phyloP scores from a whole-genome alignment of 2,888 invertebrate genomes.

The Axea sp. region DNA sequence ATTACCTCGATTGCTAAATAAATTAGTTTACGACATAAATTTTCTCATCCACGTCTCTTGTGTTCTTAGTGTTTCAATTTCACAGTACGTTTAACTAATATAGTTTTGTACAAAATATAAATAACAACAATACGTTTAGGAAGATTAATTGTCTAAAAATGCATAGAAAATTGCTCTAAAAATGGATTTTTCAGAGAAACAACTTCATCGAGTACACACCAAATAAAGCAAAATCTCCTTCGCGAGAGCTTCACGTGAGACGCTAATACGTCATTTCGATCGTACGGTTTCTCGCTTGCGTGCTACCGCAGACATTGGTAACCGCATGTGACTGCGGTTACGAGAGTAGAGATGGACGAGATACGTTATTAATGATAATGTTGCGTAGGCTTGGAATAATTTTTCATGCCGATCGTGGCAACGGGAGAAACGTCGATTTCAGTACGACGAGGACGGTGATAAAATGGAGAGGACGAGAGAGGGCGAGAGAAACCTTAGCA shows the following conservation, averaged over 20 bases:
- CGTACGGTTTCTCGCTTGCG: conserved; percentile 57
- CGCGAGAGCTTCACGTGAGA: conserved; percentile 41
- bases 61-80: too few species aligned
- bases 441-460: conserved; percentile 36
- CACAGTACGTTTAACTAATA: too few species aligned
- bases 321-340: conserved; percentile 58
- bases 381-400: conserved; percentile 61
- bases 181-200: too few species aligned
- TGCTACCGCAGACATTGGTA: conserved; percentile 59
- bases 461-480: conserved; percentile 5
- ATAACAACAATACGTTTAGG: too few species aligned
- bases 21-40: too few species aligned
- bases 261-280: conserved; percentile 61
- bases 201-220: too few species aligned
- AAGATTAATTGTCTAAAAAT: too few species aligned
- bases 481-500: background rate
- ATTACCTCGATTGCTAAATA: too few species aligned
- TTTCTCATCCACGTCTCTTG: too few species aligned
- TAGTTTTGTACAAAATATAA: too few species aligned
- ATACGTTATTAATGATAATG: conserved; percentile 65
- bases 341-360: conserved; percentile 61
- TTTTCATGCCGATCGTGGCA: conserved; percentile 58
- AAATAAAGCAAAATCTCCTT: conserved; percentile 30
- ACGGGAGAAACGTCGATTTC: conserved; percentile 57
- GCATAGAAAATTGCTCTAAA: too few species aligned